A percentile compares a stretch with the other conserved stretches of the same genome.
Evolutionary conservation across 2,888 invertebrate genomes (phyloP).

Genomic region (Drosophila anomelani): DNA sequence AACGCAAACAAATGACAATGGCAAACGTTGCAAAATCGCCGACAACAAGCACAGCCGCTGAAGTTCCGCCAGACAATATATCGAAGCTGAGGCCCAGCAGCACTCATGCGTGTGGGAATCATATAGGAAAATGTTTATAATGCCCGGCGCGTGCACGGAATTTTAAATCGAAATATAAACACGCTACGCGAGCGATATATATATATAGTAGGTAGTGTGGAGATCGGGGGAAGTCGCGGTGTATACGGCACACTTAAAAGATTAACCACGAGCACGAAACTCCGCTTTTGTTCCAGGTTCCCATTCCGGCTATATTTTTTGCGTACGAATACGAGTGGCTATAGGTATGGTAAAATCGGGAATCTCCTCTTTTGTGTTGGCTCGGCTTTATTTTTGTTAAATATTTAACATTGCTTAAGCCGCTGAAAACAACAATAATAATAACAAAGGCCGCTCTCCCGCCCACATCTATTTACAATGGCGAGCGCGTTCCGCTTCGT

Average conservation of each 20-base stretch:
- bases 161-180: constrained; percentile 75
- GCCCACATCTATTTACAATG: constrained; percentile 32
- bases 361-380: constrained; percentile 51
- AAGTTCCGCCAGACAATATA: constrained; percentile 32
- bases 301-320: constrained; percentile 20
- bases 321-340: constrained; percentile 13
- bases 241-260: constrained; percentile 70
- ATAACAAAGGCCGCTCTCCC: constrained; percentile 52
- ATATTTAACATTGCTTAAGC: constrained; percentile 74
- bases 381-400: constrained; percentile 68
- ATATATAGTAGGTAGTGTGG: not conserved
- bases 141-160: constrained; percentile 73
- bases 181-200: constrained; percentile 25
- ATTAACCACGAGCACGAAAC: constrained; percentile 67
- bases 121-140: constrained; percentile 63
- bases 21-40: constrained; percentile 50
- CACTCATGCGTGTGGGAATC: constrained; percentile 17
- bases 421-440: constrained; percentile 57
- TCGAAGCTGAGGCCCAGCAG: not conserved
- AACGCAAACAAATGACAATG: constrained; percentile 52
- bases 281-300: constrained; percentile 32
- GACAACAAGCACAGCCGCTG: constrained; percentile 53
- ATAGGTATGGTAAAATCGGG: constrained; percentile 41
- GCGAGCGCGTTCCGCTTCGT: constrained; percentile 26
- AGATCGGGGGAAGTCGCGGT: constrained; percentile 1